phyloP scores from a whole-genome alignment of 2,113 vertebrate species.

The Rhombomys opimus region DNA sequence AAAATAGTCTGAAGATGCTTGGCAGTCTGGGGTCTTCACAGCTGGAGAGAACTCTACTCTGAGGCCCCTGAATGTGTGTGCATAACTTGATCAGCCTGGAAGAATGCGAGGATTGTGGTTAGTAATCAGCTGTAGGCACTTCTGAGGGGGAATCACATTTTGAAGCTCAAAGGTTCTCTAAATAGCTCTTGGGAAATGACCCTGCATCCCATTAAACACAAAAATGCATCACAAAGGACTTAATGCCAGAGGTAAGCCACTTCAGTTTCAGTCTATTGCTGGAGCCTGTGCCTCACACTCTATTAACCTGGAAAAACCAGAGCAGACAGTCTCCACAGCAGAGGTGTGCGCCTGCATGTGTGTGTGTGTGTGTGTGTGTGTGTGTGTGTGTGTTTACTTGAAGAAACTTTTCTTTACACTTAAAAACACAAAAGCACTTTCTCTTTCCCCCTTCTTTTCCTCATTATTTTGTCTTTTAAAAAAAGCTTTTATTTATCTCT shows the following conservation, averaged over 20 bases:
- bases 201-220: slow-evolving; percentile 89
- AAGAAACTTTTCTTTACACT: slow-evolving; percentile 76
- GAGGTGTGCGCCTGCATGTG: background rate
- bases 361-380: background rate
- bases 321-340: slow-evolving; percentile 67
- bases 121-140: slow-evolving; percentile 93
- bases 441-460: slow-evolving; percentile 35
- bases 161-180: slow-evolving; percentile 92
- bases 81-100: slow-evolving; percentile 89
- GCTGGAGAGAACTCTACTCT: slow-evolving; percentile 80
- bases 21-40: slow-evolving; percentile 60
- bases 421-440: slow-evolving; percentile 53
- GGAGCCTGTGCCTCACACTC: slow-evolving; percentile 74
- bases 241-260: slow-evolving; percentile 84
- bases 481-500: slow-evolving; percentile 81
- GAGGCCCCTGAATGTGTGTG: slow-evolving; percentile 88
- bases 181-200: slow-evolving; percentile 93
- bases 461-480: slow-evolving; percentile 83
- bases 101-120: slow-evolving; percentile 94
- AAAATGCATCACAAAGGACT: slow-evolving; percentile 76
- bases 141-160: slow-evolving; percentile 91
- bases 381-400: background rate
- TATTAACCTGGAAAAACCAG: slow-evolving; percentile 79
- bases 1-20: slow-evolving; percentile 40
- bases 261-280: slow-evolving; percentile 81